phyloP scores from a whole-genome alignment of 2,113 vertebrate genomes.

The Meleagris gallopavo region DNA sequence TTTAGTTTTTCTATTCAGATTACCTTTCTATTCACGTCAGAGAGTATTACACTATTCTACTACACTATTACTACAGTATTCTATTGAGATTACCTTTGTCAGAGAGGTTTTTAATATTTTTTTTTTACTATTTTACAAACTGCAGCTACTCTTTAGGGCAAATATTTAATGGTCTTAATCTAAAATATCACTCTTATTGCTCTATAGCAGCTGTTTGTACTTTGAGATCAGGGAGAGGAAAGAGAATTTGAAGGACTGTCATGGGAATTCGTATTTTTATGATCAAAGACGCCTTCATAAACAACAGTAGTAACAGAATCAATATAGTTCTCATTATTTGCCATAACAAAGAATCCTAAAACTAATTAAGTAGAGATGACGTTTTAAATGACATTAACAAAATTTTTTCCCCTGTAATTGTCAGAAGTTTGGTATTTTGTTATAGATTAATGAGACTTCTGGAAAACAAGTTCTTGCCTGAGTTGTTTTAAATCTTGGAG shows the following conservation, averaged over 20 bases:
- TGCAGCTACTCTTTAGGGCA: neutral
- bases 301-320: neutral
- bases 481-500: neutral
- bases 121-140: neutral
- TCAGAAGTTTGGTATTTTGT: neutral
- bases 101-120: neutral
- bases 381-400: neutral
- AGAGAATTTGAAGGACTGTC: conserved; percentile 6
- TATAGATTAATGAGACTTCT: neutral
- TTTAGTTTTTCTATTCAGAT: neutral
- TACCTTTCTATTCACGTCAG: neutral
- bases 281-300: conserved; percentile 47
- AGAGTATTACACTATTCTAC: too few species aligned
- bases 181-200: neutral
- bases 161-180: neutral
- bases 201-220: neutral
- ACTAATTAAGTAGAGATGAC: neutral
- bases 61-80: too few species aligned
- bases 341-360: conserved; percentile 18
- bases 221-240: neutral
- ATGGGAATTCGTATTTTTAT: neutral
- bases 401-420: neutral
- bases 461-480: neutral
- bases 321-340: conserved; percentile 4
- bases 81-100: neutral